Conservation (phyloP, 2,888 invertebrate species). For the Amphipyra berbera region DNA sequence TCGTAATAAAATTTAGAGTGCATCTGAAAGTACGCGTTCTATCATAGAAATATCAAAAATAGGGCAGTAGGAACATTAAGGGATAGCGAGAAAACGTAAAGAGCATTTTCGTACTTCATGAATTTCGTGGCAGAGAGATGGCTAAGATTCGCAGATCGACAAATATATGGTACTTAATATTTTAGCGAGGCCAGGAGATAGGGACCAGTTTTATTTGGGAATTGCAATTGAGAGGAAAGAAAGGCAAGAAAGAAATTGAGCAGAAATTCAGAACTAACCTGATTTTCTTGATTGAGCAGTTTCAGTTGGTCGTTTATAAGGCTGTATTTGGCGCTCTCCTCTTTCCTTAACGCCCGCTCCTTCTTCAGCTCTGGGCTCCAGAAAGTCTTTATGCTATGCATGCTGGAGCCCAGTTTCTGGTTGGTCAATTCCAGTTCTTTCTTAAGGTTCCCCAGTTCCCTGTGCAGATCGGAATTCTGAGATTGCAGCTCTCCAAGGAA, state of each 20-base stretch:
- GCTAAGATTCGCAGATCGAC: constrained; percentile 6
- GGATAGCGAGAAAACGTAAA: not conserved
- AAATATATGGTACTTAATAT: not conserved
- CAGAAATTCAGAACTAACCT: constrained; percentile 91
- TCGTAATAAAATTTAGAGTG: not conserved
- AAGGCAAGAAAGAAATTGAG: not conserved
- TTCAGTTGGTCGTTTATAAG: constrained; percentile 99
- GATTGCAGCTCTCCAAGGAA: constrained; percentile 96
- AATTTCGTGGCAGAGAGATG: constrained; percentile 9
- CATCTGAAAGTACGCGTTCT: not conserved
- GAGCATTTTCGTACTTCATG: not conserved
- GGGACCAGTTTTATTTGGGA: constrained; percentile 21
- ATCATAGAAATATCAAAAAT: too few species aligned
- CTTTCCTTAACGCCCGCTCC: constrained; percentile 98
- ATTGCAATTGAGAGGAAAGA: constrained; percentile 12
- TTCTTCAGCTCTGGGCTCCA: constrained; percentile 99
- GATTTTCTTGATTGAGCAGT: constrained; percentile 98
- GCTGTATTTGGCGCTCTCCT: constrained; percentile 99
- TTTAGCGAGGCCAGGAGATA: constrained; percentile 8
- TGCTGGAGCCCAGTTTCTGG: constrained; percentile 99
- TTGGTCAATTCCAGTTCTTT: constrained; percentile 98
- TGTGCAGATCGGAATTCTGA: constrained; percentile 98
- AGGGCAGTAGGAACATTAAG: not conserved
- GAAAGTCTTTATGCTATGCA: constrained; percentile 99
- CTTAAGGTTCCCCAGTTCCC: constrained; percentile 96